Conservation (phyloP, 2,113 vertebrate species). For the Xyrauchen texanus region DNA sequence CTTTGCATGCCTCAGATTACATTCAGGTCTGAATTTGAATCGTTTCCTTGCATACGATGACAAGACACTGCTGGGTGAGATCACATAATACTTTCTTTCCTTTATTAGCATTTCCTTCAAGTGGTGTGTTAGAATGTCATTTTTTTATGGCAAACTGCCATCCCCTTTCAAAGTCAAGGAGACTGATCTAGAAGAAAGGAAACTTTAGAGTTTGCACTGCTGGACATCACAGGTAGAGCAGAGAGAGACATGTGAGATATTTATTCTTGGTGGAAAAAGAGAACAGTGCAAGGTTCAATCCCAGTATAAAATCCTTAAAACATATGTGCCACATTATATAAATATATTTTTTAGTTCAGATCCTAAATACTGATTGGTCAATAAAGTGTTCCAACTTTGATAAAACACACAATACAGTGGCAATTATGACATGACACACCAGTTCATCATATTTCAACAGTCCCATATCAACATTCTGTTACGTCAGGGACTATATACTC, state of each 20-base stretch:
- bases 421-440: no score
- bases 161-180: slow-evolving; percentile 37
- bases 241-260: not conserved
- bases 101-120: slow-evolving; percentile 28
- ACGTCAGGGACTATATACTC: no score
- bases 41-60: slow-evolving; percentile 1
- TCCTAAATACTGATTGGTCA: no score
- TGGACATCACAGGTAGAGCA: slow-evolving; percentile 10
- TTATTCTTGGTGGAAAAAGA: no score
- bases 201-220: not conserved
- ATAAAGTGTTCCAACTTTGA: no score
- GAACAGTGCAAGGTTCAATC: no score
- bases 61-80: slow-evolving; percentile 4
- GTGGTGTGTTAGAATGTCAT: slow-evolving; percentile 10
- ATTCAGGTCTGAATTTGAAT: slow-evolving; percentile 18
- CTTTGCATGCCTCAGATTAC: slow-evolving; percentile 14
- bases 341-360: no score
- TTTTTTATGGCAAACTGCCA: slow-evolving; percentile 31
- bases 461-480: no score
- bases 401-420: no score
- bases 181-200: slow-evolving; percentile 23
- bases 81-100: slow-evolving; percentile 22
- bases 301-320: no score
- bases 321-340: no score
- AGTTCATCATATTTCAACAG: no score